Base-by-base conservation (phyloP, 2,113 vertebrate species). In the Raphicerus campestris region DNA sequence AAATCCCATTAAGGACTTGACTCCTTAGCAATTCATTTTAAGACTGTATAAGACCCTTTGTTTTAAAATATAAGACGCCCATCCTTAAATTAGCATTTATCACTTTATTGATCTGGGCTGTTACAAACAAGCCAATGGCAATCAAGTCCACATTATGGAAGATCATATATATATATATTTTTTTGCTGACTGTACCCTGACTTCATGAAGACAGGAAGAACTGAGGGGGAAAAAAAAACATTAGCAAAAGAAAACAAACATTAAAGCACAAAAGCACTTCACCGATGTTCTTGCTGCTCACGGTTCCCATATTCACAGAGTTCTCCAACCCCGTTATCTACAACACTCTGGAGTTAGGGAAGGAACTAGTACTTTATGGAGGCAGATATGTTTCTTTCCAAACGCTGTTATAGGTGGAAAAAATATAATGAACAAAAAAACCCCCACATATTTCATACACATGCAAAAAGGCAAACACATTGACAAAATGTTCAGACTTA, bases 71-170 rank as follows among this genome's bases (percentile, higher is more conserved):
- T 32, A 86, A 73, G 88, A 78, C 0, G 47, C 3, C 56, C 75
- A 45, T 88, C 95, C 28, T 94, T 75, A 94, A 86, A 78, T 78
- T 73, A 88, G 70, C 14, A 63, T 61, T 92, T 87, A 78, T 88
- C 47, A 42, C 2, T 87, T 96, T 94, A 95, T 77, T 95, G 83
- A 39, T 35, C 51, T 93, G 45, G 6, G 92, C 55, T 81, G 26
- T 60, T 78, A 91, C 81, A 92, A 95, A 91, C 19, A 85, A 80
- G 83, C 75, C 61, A 78, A 80, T 10, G 24, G 22, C n/a, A 90
- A 55, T 35, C 24, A 83, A 78, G 45, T 47, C 17, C 35, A 73
- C 5, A 58, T 84, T 85, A 51, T 0, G 61, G 47, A 91, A 93
- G 19, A 58, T n/a, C 28, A 20, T 60, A n/a, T 73, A 45, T 55